phyloP scores from a whole-genome alignment of 2,888 invertebrate species.

The Heliconius erato region DNA sequence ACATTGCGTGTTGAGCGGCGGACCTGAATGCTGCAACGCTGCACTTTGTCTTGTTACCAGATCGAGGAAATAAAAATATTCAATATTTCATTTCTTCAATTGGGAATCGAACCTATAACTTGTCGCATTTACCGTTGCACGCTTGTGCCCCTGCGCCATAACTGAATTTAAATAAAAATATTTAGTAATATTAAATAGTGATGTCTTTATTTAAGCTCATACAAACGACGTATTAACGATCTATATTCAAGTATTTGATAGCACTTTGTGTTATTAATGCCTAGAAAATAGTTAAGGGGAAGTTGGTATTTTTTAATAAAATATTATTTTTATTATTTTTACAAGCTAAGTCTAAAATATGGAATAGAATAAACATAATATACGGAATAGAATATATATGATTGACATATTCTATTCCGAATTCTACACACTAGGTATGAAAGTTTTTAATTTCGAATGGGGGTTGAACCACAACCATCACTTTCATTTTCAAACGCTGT shows the following conservation, averaged over 20 bases:
- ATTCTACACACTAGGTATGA: too few relatives aligned
- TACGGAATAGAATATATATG: too few relatives aligned
- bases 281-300: slow-evolving; percentile 28
- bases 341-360: too few relatives aligned
- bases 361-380: too few relatives aligned
- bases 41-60: background rate
- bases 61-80: background rate
- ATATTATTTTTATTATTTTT: too few relatives aligned
- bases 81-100: too few relatives aligned
- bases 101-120: too few relatives aligned
- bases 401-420: too few relatives aligned
- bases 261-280: slow-evolving; percentile 38
- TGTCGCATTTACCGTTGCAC: too few relatives aligned
- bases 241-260: slow-evolving; percentile 14
- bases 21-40: background rate
- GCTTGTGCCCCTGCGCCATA: background rate
- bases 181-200: background rate
- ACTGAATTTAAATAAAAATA: background rate
- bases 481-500: too few relatives aligned
- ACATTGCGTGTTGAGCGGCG: background rate
- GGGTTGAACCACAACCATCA: too few relatives aligned
- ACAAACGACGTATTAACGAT: slow-evolving; percentile 23
- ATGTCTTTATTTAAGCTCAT: slow-evolving; percentile 16
- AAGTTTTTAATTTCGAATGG: too few relatives aligned
- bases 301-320: background rate